phyloP scores from a whole-genome alignment of 2,888 invertebrate genomes.

The Drosophila putrida region DNA sequence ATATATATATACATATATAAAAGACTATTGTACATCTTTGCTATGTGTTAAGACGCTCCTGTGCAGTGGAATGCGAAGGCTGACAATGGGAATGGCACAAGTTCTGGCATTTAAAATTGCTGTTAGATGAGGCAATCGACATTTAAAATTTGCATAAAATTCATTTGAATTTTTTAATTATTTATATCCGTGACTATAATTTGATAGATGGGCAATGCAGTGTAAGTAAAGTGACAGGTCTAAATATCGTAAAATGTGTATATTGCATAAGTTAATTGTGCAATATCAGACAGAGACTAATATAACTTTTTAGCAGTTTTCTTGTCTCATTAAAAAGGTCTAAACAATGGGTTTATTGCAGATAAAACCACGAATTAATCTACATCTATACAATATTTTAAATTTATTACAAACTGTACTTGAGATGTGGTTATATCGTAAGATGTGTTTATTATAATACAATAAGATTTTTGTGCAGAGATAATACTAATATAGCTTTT shows the following conservation, averaged over 20 bases:
- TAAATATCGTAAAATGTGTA: conserved; percentile 23
- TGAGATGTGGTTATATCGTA: conserved; percentile 11
- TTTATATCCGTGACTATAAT: conserved; percentile 52
- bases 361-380: too few species aligned
- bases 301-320: too few species aligned
- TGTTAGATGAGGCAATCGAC: conserved; percentile 51
- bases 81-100: conserved; percentile 26
- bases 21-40: conserved; percentile 24
- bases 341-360: neutral
- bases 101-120: conserved; percentile 38
- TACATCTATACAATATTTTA: too few species aligned
- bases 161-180: conserved; percentile 46
- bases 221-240: conserved; percentile 10
- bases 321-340: too few species aligned
- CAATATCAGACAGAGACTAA: neutral
- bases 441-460: neutral
- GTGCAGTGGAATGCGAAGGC: conserved; percentile 51
- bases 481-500: too few species aligned
- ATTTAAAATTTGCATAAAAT: conserved; percentile 44
- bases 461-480: neutral
- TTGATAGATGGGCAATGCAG: conserved; percentile 23
- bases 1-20: conserved; percentile 6
- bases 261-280: neutral
- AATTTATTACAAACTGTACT: too few species aligned
- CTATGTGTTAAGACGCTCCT: conserved; percentile 46